Evolutionary conservation across 2,113 vertebrate genomes (phyloP), one percentile per base, ranked within the genome.

Genomic region (Toxotes chatareus): DNA sequence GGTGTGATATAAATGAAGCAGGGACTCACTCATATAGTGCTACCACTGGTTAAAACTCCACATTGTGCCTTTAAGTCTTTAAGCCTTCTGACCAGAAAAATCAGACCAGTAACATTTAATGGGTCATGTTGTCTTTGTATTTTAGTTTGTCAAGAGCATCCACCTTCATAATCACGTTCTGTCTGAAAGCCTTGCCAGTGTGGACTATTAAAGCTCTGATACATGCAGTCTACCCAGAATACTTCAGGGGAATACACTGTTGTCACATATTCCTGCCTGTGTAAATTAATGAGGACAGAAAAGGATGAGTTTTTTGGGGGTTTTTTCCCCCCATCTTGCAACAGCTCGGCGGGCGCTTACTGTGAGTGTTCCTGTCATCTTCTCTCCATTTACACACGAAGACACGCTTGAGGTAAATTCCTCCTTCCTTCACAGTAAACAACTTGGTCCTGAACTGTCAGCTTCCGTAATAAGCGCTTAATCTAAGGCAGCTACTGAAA

Each of bases 351-450:
- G 0, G 0, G 13, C 21, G 14, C 12, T 79, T 8, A 44, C 82
- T 71, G 66, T 13, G 63, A 85, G 10, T 19, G 61, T 67, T 81
- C 67, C 32, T 67, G 77, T 84, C 77, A 79, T 47, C 71, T 64
- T 42, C 73, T 62, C 62, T 76, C 32, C 55, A 44, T 65, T 78
- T 71, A 55, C 65, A 82, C 68, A 70, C 23, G 13, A 71, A 60
- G 62, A 82, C 64, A 61, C 0, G 47, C 88, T 90, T 1, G 63
- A 85, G 83, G 83, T 85, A 27, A 81, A 83, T 73, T 85, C 61
- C 32, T 49, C 53, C 27, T 27, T 27, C 27, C 27, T 66, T 73
- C 70, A 27, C 53, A 32, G 85, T 68, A 80, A 90, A 88, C 83
- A 85, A 79, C 66, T 59, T 21, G n/a, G 31, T 71, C 42, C 55